Conservation (phyloP, 2,888 invertebrate genomes). For the Callimorpha dominula region DNA sequence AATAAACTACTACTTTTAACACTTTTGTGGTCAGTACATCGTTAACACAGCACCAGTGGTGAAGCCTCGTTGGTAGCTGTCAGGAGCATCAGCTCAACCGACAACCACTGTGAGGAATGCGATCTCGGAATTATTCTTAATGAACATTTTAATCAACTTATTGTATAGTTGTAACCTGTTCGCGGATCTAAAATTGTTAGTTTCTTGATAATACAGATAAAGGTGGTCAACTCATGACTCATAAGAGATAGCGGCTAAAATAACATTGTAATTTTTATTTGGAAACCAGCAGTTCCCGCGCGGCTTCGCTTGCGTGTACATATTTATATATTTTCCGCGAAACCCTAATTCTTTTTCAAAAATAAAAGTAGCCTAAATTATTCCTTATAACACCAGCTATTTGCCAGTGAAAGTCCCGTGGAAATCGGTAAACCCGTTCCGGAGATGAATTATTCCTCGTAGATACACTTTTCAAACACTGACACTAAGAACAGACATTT, state of each 20-base stretch:
- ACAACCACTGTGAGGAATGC: constrained; percentile 28
- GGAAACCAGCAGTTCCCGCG: too few relatives aligned
- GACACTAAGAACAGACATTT: too few relatives aligned
- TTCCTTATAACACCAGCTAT: too few relatives aligned
- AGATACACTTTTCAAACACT: too few relatives aligned
- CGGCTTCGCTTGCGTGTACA: too few relatives aligned
- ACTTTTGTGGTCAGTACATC: constrained; percentile 61
- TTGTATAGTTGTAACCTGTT: constrained; percentile 9
- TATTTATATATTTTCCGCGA: too few relatives aligned
- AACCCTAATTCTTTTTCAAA: too few relatives aligned
- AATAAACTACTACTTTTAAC: background rate
- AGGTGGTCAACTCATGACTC: background rate
- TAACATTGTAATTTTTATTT: background rate
- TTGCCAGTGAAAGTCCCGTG: too few relatives aligned
- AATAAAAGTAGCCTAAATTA: too few relatives aligned
- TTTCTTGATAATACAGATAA: background rate
- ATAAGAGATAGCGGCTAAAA: background rate
- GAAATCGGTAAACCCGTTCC: too few relatives aligned
- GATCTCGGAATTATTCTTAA: constrained; percentile 15
- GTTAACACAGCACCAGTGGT: constrained; percentile 62
- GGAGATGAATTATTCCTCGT: too few relatives aligned
- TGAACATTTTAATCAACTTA: constrained; percentile 28
- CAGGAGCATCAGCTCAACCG: constrained; percentile 55
- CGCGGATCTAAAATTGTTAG: constrained; percentile 12
- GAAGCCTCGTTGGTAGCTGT: constrained; percentile 59